Conservation (phyloP, 2,797 vertebrate genomes). For the Ficedula albicollis region DNA sequence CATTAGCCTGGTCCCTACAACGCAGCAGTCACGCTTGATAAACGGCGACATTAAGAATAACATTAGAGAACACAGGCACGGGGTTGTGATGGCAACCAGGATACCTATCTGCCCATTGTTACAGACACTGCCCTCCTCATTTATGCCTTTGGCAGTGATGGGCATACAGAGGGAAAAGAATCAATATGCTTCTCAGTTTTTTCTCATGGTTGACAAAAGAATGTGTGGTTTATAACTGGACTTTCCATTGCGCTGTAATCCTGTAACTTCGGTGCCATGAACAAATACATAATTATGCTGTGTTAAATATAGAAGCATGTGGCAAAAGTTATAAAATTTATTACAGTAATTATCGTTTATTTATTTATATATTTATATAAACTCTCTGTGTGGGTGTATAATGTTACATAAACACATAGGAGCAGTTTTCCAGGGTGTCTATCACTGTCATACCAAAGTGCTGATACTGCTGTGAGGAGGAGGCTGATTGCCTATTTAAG, state of each 20-base stretch:
- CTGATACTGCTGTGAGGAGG: background rate
- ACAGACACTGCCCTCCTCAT: background rate
- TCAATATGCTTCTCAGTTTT: background rate
- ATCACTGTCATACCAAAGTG: background rate
- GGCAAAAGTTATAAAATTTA: background rate
- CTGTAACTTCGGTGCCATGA: background rate
- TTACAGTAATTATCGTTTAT: background rate
- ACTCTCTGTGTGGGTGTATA: background rate
- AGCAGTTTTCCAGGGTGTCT: background rate
- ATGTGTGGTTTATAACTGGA: background rate
- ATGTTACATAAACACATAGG: background rate
- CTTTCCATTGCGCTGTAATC: background rate
- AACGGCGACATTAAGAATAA: conserved; percentile 43
- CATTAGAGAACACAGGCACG: background rate
- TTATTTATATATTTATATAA: background rate
- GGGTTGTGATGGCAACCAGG: conserved; percentile 57
- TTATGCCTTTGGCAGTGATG: background rate
- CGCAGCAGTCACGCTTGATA: background rate
- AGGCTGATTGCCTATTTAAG: background rate
- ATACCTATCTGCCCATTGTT: background rate
- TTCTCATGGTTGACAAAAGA: background rate
- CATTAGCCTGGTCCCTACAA: conserved; percentile 34
- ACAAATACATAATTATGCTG: background rate
- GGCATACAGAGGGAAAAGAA: background rate
- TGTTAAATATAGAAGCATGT: background rate